Percentiles rank a stretch among this genome's conserved stretches.
Evolutionary conservation across 1,140 invertebrate species (phyloP).

Genomic region (Drosophila tani): DNA sequence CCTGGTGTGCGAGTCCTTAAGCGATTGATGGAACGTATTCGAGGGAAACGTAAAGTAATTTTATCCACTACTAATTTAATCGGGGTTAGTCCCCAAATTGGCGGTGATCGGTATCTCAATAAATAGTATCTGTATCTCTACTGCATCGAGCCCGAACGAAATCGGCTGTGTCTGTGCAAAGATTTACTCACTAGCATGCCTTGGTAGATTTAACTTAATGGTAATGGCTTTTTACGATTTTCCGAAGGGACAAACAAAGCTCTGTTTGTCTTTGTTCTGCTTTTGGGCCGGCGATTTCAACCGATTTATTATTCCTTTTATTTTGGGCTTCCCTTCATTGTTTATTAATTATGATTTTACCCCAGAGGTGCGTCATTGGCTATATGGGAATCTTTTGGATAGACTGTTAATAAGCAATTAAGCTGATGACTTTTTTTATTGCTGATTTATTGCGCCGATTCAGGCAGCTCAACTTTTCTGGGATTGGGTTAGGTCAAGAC

Average conservation of each 20-base stretch:
- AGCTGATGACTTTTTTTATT: constrained; percentile 34
- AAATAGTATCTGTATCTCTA: constrained; percentile 4
- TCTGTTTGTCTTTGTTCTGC: constrained; percentile 54
- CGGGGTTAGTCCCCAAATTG: constrained; percentile 15
- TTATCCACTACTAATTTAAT: constrained; percentile 83
- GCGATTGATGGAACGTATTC: constrained; percentile 83
- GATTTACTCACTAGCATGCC: constrained; percentile 39
- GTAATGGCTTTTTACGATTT: constrained; percentile 50
- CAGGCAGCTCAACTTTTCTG: constrained; percentile 3
- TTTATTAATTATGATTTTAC: constrained; percentile 68
- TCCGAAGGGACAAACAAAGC: constrained; percentile 44
- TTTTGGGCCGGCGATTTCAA: constrained; percentile 26
- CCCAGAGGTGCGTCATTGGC: constrained; percentile 42
- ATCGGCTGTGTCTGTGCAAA: constrained; percentile 30
- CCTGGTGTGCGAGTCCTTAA: constrained; percentile 82
- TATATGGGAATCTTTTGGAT: constrained; percentile 16
- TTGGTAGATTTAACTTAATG: constrained; percentile 33
- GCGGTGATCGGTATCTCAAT: constrained; percentile 33
- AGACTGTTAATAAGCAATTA: constrained; percentile 25
- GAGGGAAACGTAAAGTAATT: constrained; percentile 85
- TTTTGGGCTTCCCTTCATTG: constrained; percentile 29
- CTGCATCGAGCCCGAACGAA: constrained; percentile 1
- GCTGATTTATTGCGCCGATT: constrained; percentile 38
- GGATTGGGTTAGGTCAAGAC: constrained; percentile 35
- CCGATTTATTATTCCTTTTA: constrained; percentile 41